phyloP scores from a whole-genome alignment of 2,888 invertebrate genomes.

The Anoncus sp. region DNA sequence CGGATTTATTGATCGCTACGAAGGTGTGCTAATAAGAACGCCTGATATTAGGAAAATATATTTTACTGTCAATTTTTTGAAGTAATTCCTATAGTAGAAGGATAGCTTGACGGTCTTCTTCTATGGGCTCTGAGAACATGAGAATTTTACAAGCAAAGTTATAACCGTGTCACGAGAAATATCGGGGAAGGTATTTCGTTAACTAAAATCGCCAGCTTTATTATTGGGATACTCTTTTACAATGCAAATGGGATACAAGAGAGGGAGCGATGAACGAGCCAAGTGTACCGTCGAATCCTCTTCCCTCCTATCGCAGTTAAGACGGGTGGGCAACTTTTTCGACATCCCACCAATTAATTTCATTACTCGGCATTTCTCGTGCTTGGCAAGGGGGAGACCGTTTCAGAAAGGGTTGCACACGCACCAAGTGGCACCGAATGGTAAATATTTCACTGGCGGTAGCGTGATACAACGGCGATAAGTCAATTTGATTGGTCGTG shows the following conservation, averaged over 20 bases:
- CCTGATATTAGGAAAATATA: not conserved
- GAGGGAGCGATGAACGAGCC: constrained; percentile 41
- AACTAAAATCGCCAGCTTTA: constrained; percentile 67
- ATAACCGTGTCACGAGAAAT: constrained; percentile 13
- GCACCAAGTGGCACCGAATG: constrained; percentile 47
- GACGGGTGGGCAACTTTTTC: constrained; percentile 60
- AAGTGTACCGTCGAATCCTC: constrained; percentile 45
- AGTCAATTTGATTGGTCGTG: constrained; percentile 71
- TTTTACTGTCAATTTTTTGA: not conserved
- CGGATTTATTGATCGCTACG: too few relatives aligned
- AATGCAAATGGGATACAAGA: constrained; percentile 66
- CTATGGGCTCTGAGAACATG: constrained; percentile 20
- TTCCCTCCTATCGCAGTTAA: constrained; percentile 65
- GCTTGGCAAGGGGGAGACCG: constrained; percentile 39
- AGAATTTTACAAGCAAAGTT: constrained; percentile 24
- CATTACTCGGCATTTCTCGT: constrained; percentile 67
- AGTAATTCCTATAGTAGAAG: not conserved
- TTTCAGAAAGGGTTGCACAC: constrained; percentile 63
- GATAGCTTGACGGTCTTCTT: constrained; percentile 17
- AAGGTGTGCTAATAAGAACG: not conserved
- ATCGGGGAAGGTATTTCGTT: constrained; percentile 58
- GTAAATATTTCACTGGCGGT: constrained; percentile 66
- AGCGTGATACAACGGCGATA: constrained; percentile 66
- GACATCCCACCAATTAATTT: constrained; percentile 76
- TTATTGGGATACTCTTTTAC: constrained; percentile 67